Conservation (phyloP, 2,113 vertebrate genomes). For the Pelecanoides urinatrix region DNA sequence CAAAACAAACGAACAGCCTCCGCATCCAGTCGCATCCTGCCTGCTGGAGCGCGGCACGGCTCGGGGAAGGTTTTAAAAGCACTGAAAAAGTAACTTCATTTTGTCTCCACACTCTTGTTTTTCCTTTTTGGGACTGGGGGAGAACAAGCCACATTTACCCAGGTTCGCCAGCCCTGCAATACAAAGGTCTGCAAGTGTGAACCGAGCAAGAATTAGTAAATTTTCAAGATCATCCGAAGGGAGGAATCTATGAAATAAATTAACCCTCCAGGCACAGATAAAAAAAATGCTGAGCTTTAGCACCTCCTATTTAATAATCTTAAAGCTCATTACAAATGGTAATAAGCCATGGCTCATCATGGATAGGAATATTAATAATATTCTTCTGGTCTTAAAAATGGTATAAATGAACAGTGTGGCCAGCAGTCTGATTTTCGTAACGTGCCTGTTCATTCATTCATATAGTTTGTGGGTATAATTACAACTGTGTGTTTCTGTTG, state of each 20-base stretch:
- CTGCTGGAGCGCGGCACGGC: not conserved
- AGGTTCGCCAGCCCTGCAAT: not conserved
- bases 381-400: not conserved
- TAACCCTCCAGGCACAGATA: not conserved
- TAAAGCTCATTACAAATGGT: conserved; percentile 4
- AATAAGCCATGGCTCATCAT: not conserved
- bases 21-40: not conserved
- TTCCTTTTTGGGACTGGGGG: not conserved
- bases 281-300: not conserved
- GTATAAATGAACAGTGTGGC: not conserved
- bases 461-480: conserved; percentile 34
- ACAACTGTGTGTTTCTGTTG: not conserved
- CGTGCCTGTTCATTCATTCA: conserved; percentile 17
- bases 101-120: not conserved
- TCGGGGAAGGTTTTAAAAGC: not conserved
- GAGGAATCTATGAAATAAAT: not conserved
- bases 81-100: not conserved
- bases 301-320: not conserved
- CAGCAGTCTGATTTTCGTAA: not conserved
- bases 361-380: not conserved
- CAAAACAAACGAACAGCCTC: not conserved
- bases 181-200: not conserved
- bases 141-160: not conserved
- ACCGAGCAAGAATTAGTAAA: not conserved
- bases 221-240: not conserved